Conservation (phyloP, 2,888 invertebrate genomes). For the Drosophila leonis region DNA sequence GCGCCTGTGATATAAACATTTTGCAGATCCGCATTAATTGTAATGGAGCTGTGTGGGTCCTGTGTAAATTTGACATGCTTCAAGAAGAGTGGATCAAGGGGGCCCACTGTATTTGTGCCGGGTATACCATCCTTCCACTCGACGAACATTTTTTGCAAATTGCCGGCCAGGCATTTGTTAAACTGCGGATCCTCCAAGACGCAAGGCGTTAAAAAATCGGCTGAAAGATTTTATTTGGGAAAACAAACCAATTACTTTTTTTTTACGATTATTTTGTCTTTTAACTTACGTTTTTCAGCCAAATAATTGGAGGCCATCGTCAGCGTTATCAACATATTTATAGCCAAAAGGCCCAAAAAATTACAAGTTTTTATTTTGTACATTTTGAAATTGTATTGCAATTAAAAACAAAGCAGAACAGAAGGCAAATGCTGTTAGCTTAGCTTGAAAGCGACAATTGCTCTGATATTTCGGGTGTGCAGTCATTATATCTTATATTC, state of each 20-base stretch:
- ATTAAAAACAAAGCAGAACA: background rate
- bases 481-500: constrained; percentile 51
- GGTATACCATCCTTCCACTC: constrained; percentile 71
- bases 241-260: background rate
- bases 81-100: constrained; percentile 63
- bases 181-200: constrained; percentile 36
- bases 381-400: constrained; percentile 34
- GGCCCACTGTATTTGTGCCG: constrained; percentile 56
- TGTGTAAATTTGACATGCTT: constrained; percentile 64
- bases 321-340: constrained; percentile 8
- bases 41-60: constrained; percentile 61
- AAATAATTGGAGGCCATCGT: constrained; percentile 44
- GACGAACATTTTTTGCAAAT: constrained; percentile 53
- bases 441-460: constrained; percentile 27
- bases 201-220: constrained; percentile 56
- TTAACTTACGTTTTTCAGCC: constrained; percentile 56
- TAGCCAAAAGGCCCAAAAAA: constrained; percentile 20
- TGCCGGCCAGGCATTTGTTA: constrained; percentile 45
- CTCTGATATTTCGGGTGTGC: constrained; percentile 37
- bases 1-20: constrained; percentile 89
- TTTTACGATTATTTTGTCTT: too few relatives aligned
- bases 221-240: constrained; percentile 23
- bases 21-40: constrained; percentile 89
- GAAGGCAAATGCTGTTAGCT: constrained; percentile 21
- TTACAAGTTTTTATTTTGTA: constrained; percentile 15